phyloP scores from a whole-genome alignment of 2,113 vertebrate genomes.

The Herpetotheres cachinnans region DNA sequence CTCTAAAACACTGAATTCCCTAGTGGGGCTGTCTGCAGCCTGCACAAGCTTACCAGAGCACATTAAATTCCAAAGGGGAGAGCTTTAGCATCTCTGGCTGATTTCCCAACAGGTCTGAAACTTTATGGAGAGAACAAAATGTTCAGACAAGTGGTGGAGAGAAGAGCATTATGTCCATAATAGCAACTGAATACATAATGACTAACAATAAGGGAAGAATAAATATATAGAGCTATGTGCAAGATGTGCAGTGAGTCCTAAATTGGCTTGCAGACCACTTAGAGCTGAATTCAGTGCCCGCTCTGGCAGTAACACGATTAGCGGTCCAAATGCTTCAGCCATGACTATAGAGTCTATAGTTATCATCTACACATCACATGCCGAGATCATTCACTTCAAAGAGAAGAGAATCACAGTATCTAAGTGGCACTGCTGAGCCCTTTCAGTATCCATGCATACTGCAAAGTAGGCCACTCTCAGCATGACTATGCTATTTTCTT shows the following conservation, averaged over 20 bases:
- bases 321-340: background rate
- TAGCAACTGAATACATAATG: conserved; percentile 4
- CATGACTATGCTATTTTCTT: conserved; percentile 28
- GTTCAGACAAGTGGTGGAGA: conserved; percentile 5
- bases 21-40: background rate
- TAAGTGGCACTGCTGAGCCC: background rate
- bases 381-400: background rate
- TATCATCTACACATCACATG: background rate
- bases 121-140: background rate
- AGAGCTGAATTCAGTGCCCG: background rate
- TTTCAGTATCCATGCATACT: background rate
- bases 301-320: background rate
- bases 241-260: background rate
- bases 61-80: background rate
- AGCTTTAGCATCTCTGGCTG: background rate
- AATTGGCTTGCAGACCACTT: background rate
- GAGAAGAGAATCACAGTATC: background rate
- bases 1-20: background rate
- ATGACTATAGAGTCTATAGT: background rate
- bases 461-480: conserved; percentile 18
- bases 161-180: background rate
- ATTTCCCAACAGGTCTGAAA: background rate
- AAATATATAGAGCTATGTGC: background rate
- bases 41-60: background rate
- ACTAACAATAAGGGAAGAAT: background rate